Evolutionary conservation across 2,888 invertebrate species (phyloP).

Genomic region (Hemaris fuciformis): DNA sequence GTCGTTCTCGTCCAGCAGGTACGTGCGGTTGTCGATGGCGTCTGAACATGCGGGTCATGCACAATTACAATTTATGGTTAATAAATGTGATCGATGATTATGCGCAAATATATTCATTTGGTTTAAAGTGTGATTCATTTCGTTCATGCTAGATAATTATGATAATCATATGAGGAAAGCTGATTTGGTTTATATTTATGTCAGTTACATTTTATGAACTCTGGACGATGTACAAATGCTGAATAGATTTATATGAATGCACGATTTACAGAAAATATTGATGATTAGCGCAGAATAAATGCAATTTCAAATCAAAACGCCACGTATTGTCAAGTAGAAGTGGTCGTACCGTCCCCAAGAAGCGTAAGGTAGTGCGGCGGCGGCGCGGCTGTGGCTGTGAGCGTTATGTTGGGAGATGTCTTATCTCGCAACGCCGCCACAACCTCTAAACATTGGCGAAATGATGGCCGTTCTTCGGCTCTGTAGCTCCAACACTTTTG

Average conservation of each 20-base stretch:
- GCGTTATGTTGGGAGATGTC: constrained; percentile 57
- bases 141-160: background rate
- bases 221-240: too few species aligned
- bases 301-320: background rate
- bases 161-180: background rate
- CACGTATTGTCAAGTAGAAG: background rate
- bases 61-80: constrained; percentile 47
- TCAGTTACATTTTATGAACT: too few species aligned
- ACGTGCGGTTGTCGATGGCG: constrained; percentile 89
- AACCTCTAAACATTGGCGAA: constrained; percentile 88
- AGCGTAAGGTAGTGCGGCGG: constrained; percentile 70
- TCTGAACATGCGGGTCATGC: constrained; percentile 80
- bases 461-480: constrained; percentile 92
- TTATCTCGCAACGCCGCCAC: constrained; percentile 68
- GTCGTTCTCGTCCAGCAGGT: constrained; percentile 89
- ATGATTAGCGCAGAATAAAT: background rate
- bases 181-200: too few species aligned
- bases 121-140: background rate
- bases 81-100: constrained; percentile 26
- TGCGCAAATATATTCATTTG: background rate
- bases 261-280: too few species aligned
- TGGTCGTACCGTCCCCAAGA: constrained; percentile 59
- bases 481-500: constrained; percentile 93
- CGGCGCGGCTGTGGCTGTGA: constrained; percentile 57
- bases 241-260: too few species aligned